Conservation (phyloP, 2,113 vertebrate species). For the Nesogale talazaci region DNA sequence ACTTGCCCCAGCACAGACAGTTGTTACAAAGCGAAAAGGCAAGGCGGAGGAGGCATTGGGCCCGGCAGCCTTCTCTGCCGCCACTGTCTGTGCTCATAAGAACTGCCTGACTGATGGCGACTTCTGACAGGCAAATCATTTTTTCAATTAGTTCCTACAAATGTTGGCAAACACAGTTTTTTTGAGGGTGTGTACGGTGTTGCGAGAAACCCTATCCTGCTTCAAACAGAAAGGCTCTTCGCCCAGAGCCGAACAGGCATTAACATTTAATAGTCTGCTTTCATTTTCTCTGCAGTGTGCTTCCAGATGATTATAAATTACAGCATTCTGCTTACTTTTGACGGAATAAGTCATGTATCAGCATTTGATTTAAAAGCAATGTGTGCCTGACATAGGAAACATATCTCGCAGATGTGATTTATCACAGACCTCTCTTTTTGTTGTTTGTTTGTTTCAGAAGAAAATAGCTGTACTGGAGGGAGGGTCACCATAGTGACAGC, state of each 20-base stretch:
- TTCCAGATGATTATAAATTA: conserved; percentile 86
- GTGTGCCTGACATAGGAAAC: conserved; percentile 83
- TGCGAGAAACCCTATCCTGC: conserved; percentile 66
- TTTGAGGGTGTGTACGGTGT: conserved; percentile 14
- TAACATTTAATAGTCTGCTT: conserved; percentile 88
- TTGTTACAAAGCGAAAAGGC: conserved; percentile 69
- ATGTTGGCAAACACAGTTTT: conserved; percentile 79
- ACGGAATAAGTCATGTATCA: conserved; percentile 86
- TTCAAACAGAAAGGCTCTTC: conserved; percentile 81
- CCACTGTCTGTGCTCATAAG: conserved; percentile 69
- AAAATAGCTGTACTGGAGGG: conserved; percentile 65
- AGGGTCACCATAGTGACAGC: conserved; percentile 52
- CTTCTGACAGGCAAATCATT: conserved; percentile 83
- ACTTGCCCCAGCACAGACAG: conserved; percentile 71
- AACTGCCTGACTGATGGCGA: conserved; percentile 76
- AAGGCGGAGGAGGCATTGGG: conserved; percentile 26
- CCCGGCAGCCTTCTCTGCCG: conserved; percentile 58
- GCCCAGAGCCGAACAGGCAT: conserved; percentile 78
- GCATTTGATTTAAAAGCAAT: conserved; percentile 86
- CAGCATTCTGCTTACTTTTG: conserved; percentile 87
- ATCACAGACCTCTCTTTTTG: conserved; percentile 72
- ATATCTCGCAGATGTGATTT: conserved; percentile 83
- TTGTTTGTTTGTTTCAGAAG: conserved; percentile 62
- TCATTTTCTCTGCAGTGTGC: conserved; percentile 84
- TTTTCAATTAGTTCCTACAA: conserved; percentile 85